Evolutionary conservation across 1,140 invertebrate species (phyloP).

Genomic region (Tetranychus urticae): DNA sequence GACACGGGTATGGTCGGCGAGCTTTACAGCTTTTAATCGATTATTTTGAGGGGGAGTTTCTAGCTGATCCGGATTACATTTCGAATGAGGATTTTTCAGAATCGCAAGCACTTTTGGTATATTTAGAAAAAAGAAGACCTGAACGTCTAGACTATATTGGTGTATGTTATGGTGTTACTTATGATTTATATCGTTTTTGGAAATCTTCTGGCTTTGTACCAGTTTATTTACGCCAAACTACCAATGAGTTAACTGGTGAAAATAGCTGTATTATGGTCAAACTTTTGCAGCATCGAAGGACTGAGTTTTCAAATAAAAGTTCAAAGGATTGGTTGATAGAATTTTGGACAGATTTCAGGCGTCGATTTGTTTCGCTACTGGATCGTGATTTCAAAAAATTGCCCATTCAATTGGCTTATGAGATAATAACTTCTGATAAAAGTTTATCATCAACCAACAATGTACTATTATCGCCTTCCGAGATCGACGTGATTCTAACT

Average conservation of each 20-base stretch:
- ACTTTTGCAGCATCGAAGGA: not conserved
- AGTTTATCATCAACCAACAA: too few relatives aligned
- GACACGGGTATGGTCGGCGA: slow-evolving; percentile 81
- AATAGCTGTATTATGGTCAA: slow-evolving; percentile 88
- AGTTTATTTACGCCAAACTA: slow-evolving; percentile 56
- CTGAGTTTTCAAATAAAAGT: not conserved
- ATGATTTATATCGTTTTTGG: slow-evolving; percentile 72
- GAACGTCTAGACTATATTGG: slow-evolving; percentile 81
- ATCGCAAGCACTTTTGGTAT: slow-evolving; percentile 29
- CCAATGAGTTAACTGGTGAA: slow-evolving; percentile 89
- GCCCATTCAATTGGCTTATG: slow-evolving; percentile 34
- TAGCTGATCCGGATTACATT: not conserved
- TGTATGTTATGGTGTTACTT: slow-evolving; percentile 72
- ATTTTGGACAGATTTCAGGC: slow-evolving; percentile 41
- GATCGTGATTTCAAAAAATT: slow-evolving; percentile 48
- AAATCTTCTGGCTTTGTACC: slow-evolving; percentile 53
- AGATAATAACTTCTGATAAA: too few relatives aligned
- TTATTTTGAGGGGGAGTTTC: slow-evolving; percentile 63
- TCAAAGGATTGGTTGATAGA: slow-evolving; percentile 7
- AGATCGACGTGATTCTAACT: too few relatives aligned
- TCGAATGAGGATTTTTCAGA: slow-evolving; percentile 8
- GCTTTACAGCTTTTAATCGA: slow-evolving; percentile 57
- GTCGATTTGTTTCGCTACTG: slow-evolving; percentile 47
- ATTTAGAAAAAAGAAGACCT: slow-evolving; percentile 50
- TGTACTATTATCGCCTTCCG: too few relatives aligned